Conservation (phyloP, 2,113 vertebrate species). For the Tamias sibiricus region DNA sequence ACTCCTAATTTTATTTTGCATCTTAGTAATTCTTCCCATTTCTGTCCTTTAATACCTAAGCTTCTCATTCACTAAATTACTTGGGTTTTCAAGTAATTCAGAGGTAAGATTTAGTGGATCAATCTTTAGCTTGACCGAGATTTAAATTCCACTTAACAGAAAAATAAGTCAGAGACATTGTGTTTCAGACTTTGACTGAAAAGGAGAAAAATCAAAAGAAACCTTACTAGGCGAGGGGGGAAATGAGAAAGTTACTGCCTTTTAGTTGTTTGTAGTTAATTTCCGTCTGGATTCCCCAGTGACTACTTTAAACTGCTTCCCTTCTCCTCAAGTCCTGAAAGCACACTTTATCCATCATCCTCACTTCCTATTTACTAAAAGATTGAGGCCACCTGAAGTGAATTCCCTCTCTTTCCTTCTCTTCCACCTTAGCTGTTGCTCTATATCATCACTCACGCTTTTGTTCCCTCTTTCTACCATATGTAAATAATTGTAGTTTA, state of each 20-base stretch:
- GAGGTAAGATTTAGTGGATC: background rate
- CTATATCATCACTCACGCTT: background rate
- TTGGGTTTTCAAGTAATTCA: slow-evolving; percentile 20
- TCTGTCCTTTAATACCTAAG: background rate
- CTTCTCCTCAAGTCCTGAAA: background rate
- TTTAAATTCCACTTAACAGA: slow-evolving; percentile 3
- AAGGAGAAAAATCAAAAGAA: slow-evolving; percentile 1
- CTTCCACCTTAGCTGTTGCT: background rate
- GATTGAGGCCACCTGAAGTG: background rate
- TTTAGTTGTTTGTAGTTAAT: slow-evolving; percentile 16
- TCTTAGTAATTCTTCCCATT: background rate
- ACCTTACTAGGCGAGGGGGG: background rate
- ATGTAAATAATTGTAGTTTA: background rate
- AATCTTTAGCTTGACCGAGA: slow-evolving; percentile 25
- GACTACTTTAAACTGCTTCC: background rate
- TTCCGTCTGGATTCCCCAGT: background rate
- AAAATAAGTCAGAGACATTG: background rate
- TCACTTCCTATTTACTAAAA: background rate
- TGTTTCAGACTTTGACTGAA: slow-evolving; percentile 5
- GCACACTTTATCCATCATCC: background rate
- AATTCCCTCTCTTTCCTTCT: background rate
- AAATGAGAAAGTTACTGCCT: slow-evolving; percentile 17
- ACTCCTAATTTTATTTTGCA: background rate
- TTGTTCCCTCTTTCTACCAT: background rate
- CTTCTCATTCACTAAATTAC: slow-evolving; percentile 4